Base-by-base conservation (phyloP, 2,797 vertebrate genomes). In the Scyliorhinus canicula region DNA sequence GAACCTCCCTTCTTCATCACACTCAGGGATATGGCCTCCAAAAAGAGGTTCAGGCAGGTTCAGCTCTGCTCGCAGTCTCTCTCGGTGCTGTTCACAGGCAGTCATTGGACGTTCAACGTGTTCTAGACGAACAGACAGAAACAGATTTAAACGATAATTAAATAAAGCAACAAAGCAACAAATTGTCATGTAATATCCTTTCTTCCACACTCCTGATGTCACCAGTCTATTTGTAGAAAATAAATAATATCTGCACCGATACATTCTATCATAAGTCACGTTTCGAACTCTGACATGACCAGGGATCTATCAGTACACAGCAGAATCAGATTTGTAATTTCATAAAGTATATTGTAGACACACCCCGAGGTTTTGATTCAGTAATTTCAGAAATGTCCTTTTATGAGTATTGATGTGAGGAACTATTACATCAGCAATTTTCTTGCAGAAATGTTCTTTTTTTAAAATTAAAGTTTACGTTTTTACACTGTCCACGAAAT, bases 1-100 rank as follows among this genome's bases (percentile, higher is more conserved):
- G 96, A 98, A 99, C 50, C 95, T 96, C 3, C 98, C 97, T 24
- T 96, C 96, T 4, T 96, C 96, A 0, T 97, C 97, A 0, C 97
- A 97, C 47, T 97, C 96, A 0, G 97, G 97, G 28, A 97, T 55
- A n/a, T 97, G 96, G 3, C 94, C 40, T 24, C 74, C 95, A 14
- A 95, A 85, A 0, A 69, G 79, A 6, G 93, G 55, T 7, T 93
- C 95, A 3, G 95, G 95, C 0, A 95, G 95, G 0, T 95, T 88
- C 0, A 95, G 60, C 44, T 96, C 95, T 0, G 95, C 95, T 74
- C 95, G 95, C 50, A 95, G 95, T 0, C 95, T 82, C 1, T 95
- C 95, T 69, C 57, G 57, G 8, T 69, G 67, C n/a, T 90, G 85
- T 55, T 95, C 79, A 69, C 95, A 95, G 24, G 31, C 67, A 26